Conservation (phyloP, 2,888 invertebrate species). For the Malachius bipustulatus region DNA sequence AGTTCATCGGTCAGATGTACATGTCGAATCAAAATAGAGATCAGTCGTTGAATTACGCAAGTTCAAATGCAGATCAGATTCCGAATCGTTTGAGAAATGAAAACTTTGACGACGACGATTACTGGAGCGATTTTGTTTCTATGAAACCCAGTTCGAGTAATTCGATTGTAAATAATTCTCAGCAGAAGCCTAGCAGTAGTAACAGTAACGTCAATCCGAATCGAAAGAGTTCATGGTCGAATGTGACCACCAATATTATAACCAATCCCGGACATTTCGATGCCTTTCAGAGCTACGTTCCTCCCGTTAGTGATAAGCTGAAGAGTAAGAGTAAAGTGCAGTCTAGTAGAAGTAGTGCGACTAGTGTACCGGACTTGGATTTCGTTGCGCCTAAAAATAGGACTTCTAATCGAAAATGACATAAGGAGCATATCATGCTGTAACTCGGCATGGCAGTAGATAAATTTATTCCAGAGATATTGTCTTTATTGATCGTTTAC, state of each 20-base stretch:
- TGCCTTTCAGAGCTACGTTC: slow-evolving; percentile 17
- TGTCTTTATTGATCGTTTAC: too few species aligned
- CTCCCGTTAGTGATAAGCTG: slow-evolving; percentile 7
- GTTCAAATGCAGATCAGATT: not conserved
- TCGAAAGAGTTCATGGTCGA: not conserved
- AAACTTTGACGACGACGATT: slow-evolving; percentile 35
- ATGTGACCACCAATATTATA: slow-evolving; percentile 26
- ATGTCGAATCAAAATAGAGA: not conserved
- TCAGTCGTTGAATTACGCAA: not conserved
- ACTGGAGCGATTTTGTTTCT: slow-evolving; percentile 47
- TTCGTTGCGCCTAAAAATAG: slow-evolving; percentile 40
- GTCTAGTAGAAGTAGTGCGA: slow-evolving; percentile 18
- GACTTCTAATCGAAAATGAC: slow-evolving; percentile 35
- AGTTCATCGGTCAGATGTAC: slow-evolving; percentile 20
- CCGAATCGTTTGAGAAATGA: not conserved
- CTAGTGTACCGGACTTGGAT: slow-evolving; percentile 43
- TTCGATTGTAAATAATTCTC: slow-evolving; percentile 14
- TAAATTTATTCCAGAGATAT: too few species aligned
- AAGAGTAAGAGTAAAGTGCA: not conserved
- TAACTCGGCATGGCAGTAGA: too few species aligned
- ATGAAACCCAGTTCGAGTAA: slow-evolving; percentile 30
- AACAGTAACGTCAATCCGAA: slow-evolving; percentile 8
- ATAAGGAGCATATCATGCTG: slow-evolving; percentile 35
- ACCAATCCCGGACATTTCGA: slow-evolving; percentile 31
- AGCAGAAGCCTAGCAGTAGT: slow-evolving; percentile 8